Evolutionary conservation across 2,797 vertebrate species (phyloP), one percentile per base, ranked within the genome.

Genomic region (Ceryle rudis): DNA sequence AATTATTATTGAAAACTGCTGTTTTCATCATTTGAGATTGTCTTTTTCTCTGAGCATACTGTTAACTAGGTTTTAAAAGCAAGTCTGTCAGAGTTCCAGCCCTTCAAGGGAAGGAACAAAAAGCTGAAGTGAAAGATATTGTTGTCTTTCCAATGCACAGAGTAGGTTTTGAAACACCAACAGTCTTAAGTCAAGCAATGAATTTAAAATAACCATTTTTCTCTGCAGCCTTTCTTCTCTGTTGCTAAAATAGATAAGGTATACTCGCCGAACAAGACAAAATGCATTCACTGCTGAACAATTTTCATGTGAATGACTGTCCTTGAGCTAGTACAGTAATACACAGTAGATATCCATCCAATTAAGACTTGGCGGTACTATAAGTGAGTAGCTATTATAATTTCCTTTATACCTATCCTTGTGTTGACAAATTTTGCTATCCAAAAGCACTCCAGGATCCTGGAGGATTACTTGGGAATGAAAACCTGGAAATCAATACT

Each of bases 281-380:
- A 96, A 96, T 51, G 62, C 86, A 87, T 95, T 97, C 94, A 88
- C 54, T 93, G 80, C 66, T 94, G 92, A 97, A 85, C 89, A 69
- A 88, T 97, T 95, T 97, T 95, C 95, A 84, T 97, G 84, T 95
- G 95, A 97, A 97, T 95, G 93, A 39, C 89, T 93, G 97, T 97
- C 97, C 97, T 98, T 97, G 97, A 97, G 97, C 91, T 79, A 29
- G 71, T 55, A 79, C 78, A 93, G 90, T 91, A 93, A 93, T 74
- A 72, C 58, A 72, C 55, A 49, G 81, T 81, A 81, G 89, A 92
- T 97, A 97, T 79, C 92, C 81, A 89, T 92, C 85, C 95, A 93
- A 74, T 97, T 97, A 96, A 95, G 92, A 72, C 37, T 74, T 60
- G 81, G 51, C 1, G 0, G 61, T 80, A 25, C 75, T 95, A 2